Conservation (phyloP, 1,140 invertebrate species). For the Scylla paramamosain region DNA sequence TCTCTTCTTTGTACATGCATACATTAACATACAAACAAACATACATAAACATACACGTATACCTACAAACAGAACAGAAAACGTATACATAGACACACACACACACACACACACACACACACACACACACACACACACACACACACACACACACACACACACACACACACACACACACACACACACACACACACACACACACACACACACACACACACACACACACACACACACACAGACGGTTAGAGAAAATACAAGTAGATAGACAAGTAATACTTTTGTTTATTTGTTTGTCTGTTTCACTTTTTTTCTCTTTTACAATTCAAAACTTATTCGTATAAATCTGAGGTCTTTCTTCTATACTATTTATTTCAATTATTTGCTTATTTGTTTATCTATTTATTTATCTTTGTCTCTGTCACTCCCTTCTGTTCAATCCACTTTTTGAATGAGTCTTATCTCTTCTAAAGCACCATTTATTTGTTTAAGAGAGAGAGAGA, state of each 20-base stretch:
- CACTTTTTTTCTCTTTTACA: no score
- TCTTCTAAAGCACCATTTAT: no score
- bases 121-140: background rate
- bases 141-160: background rate
- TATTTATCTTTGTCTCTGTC: no score
- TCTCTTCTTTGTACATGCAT: background rate
- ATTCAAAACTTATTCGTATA: no score
- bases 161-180: slow-evolving; percentile 29
- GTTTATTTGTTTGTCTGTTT: no score
- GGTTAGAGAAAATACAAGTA: no score
- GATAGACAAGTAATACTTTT: no score
- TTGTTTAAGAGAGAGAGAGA: background rate
- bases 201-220: slow-evolving; percentile 28
- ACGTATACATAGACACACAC: background rate
- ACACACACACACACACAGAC: background rate
- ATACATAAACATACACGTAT: background rate
- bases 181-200: slow-evolving; percentile 22
- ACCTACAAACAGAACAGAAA: background rate
- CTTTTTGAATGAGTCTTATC: no score
- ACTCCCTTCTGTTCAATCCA: no score
- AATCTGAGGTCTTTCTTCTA: no score
- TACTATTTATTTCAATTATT: no score
- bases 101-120: background rate
- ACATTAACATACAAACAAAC: background rate
- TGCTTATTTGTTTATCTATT: no score